These are phyloP conservation scores for Pherbina coryleti DNA, from an alignment of 2,888 invertebrate species.

Conservation along the genomic window DNA sequence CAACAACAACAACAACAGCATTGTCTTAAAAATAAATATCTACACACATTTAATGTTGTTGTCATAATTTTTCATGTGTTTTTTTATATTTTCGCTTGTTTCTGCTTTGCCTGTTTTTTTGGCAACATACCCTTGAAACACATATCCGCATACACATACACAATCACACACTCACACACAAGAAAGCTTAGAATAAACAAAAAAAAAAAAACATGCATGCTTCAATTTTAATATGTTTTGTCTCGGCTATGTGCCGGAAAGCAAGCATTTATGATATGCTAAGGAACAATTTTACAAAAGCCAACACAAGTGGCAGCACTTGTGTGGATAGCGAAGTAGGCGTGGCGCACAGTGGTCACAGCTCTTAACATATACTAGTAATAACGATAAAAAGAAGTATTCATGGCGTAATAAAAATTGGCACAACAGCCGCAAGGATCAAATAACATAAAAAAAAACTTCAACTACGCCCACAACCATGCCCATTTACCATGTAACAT, in stretches of 20 bases:
- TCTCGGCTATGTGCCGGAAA: background rate
- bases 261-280: conserved; percentile 6
- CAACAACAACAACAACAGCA: conserved; percentile 19
- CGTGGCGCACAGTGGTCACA: background rate
- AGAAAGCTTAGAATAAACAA: background rate
- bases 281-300: conserved; percentile 5
- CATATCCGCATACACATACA: no score
- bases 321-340: background rate
- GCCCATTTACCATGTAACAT: no score
- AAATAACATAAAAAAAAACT: no score
- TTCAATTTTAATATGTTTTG: conserved; percentile 33
- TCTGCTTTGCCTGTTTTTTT: conserved; percentile 3
- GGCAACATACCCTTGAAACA: background rate
- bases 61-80: conserved; percentile 34
- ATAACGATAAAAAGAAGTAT: no score
- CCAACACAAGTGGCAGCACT: background rate
- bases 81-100: background rate
- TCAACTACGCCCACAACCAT: no score
- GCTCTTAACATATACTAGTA: no score
- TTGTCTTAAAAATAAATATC: conserved; percentile 13
- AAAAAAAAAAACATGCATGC: conserved; percentile 3
- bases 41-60: conserved; percentile 39
- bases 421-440: no score
- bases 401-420: no score
- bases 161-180: background rate